Percentiles rank a stretch among this genome's conserved stretches.
Conservation (phyloP, 2,113 vertebrate species). For the Pampusana beccarii region DNA sequence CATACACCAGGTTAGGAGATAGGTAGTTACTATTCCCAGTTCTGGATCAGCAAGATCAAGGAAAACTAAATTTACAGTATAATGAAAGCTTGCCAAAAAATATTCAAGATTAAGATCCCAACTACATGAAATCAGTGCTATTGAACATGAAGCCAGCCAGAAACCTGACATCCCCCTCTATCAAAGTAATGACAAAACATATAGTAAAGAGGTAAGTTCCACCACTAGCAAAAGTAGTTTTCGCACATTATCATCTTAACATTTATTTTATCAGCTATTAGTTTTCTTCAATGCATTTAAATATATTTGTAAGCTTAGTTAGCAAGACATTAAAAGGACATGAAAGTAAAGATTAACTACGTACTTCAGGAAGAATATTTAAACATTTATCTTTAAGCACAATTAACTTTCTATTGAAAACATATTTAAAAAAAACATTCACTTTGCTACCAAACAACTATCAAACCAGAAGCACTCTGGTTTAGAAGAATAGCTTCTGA, state of each 20-base stretch:
- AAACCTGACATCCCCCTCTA: background rate
- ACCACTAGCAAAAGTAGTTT: background rate
- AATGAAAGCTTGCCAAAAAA: background rate
- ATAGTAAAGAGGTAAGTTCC: background rate
- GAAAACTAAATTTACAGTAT: background rate
- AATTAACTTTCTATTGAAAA: background rate
- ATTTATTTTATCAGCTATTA: no score
- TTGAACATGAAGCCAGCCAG: background rate
- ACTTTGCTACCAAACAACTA: background rate
- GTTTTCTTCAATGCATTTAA: no score
- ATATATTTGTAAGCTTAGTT: no score
- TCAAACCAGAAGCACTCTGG: background rate
- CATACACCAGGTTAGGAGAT: background rate
- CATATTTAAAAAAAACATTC: background rate
- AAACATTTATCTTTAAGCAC: background rate
- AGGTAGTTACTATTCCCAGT: background rate
- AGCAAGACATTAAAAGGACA: background rate
- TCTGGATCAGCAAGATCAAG: background rate
- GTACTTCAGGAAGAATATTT: background rate
- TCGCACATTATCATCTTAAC: background rate
- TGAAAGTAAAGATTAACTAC: background rate
- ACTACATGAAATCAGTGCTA: background rate
- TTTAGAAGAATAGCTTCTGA: background rate
- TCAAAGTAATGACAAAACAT: background rate
- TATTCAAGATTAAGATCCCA: background rate